Evolutionary conservation across 2,888 invertebrate genomes (phyloP).

Genomic region (Stratiomys singularior): DNA sequence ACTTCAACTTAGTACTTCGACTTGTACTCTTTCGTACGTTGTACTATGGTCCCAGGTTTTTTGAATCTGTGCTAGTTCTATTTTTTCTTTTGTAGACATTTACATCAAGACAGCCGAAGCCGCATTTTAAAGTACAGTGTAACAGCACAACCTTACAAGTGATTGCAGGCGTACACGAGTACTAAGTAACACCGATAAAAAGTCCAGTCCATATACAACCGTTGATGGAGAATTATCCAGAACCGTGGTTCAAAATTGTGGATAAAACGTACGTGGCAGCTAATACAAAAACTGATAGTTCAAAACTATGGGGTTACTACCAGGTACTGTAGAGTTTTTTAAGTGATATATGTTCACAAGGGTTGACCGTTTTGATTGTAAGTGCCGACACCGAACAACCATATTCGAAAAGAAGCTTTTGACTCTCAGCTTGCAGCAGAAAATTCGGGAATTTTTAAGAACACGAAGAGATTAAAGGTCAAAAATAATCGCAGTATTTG

Average conservation of each 20-base stretch:
- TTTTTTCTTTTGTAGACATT: too few relatives aligned
- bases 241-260: background rate
- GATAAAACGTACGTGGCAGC: background rate
- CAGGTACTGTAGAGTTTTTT: background rate
- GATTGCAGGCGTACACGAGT: background rate
- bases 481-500: background rate
- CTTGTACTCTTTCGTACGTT: too few relatives aligned
- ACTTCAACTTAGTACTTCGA: too few relatives aligned
- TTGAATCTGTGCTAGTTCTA: too few relatives aligned
- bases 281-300: background rate
- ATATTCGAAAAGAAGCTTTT: background rate
- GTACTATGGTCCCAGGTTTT: too few relatives aligned
- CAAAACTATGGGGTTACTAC: too few relatives aligned
- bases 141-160: too few relatives aligned
- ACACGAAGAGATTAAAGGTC: background rate
- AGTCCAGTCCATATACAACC: background rate
- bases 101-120: too few relatives aligned
- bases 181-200: background rate
- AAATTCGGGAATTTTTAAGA: background rate
- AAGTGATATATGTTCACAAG: background rate
- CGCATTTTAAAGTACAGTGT: too few relatives aligned
- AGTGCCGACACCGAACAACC: background rate
- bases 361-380: background rate
- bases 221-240: background rate
- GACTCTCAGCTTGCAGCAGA: background rate